Evolutionary conservation across 2,113 vertebrate genomes (phyloP).

Genomic region (Pelobates fuscus): DNA sequence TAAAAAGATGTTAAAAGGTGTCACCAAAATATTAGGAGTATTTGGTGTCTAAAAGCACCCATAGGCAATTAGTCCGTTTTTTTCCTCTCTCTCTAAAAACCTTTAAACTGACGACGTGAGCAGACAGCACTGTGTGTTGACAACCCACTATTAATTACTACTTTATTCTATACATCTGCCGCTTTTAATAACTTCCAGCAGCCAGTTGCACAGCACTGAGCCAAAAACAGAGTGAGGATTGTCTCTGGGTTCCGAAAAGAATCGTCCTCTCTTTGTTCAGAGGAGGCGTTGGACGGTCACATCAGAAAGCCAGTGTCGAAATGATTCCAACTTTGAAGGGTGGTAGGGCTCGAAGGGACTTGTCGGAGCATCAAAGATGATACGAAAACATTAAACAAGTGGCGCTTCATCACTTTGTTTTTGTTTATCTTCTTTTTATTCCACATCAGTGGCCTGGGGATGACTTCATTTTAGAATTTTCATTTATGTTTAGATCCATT

Average conservation of each 20-base stretch:
- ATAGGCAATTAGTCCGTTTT: too few relatives aligned
- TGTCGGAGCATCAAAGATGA: slow-evolving; percentile 39
- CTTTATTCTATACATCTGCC: slow-evolving; percentile 30
- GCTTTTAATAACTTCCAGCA: slow-evolving; percentile 5
- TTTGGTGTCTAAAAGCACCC: not conserved
- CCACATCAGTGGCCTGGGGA: slow-evolving; percentile 7
- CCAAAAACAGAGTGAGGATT: slow-evolving; percentile 32
- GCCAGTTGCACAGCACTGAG: slow-evolving; percentile 15
- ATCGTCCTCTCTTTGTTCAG: slow-evolving; percentile 11
- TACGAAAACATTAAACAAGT: slow-evolving; percentile 3
- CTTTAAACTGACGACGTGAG: not conserved
- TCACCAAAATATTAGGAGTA: too few relatives aligned
- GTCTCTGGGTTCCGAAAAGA: not conserved
- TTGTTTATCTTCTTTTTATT: slow-evolving; percentile 31
- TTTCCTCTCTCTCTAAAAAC: too few relatives aligned
- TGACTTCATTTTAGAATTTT: not conserved
- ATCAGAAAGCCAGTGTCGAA: slow-evolving; percentile 27
- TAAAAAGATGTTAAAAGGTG: too few relatives aligned
- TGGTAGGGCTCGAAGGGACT: not conserved
- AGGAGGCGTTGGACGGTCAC: slow-evolving; percentile 22
- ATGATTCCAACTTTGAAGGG: slow-evolving; percentile 11
- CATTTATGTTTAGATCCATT: not conserved
- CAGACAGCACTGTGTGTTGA: not conserved
- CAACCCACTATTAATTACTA: slow-evolving; percentile 1
- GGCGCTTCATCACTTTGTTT: not conserved